phyloP scores from a whole-genome alignment of 2,113 vertebrate species.

The Recurvirostra avosetta region DNA sequence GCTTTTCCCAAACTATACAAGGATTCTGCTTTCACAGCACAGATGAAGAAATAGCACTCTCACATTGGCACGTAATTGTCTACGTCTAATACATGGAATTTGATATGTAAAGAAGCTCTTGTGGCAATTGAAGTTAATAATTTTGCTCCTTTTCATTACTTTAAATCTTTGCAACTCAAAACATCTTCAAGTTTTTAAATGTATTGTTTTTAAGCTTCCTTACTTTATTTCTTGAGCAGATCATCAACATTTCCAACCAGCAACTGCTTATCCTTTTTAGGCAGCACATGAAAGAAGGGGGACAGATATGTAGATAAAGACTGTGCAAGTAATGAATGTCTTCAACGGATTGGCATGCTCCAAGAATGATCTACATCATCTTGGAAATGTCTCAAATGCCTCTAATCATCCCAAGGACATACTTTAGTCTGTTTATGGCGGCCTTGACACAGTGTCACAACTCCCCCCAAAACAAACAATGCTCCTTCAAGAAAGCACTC shows the following conservation, averaged over 20 bases:
- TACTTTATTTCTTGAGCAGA: not conserved
- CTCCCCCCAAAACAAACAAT: not conserved
- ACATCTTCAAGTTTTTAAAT: not conserved
- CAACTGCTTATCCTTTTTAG: not conserved
- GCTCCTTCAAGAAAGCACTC: not conserved
- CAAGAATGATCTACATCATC: not conserved
- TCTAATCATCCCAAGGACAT: not conserved
- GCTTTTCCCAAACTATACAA: not conserved
- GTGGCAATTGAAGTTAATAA: not conserved
- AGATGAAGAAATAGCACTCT: not conserved
- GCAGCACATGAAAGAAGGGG: not conserved
- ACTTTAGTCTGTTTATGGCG: not conserved
- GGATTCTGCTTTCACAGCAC: not conserved
- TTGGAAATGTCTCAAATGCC: not conserved
- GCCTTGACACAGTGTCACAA: not conserved
- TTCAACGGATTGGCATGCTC: not conserved
- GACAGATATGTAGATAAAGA: not conserved
- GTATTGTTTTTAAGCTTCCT: not conserved
- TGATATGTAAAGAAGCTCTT: not conserved
- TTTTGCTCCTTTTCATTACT: not conserved
- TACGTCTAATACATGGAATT: not conserved
- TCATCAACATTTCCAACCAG: not conserved
- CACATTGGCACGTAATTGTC: not conserved
- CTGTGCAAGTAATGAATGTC: not conserved
- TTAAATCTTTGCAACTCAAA: not conserved